Evolutionary conservation across 2,888 invertebrate genomes (phyloP).

Genomic region (Calameuta pallipes): DNA sequence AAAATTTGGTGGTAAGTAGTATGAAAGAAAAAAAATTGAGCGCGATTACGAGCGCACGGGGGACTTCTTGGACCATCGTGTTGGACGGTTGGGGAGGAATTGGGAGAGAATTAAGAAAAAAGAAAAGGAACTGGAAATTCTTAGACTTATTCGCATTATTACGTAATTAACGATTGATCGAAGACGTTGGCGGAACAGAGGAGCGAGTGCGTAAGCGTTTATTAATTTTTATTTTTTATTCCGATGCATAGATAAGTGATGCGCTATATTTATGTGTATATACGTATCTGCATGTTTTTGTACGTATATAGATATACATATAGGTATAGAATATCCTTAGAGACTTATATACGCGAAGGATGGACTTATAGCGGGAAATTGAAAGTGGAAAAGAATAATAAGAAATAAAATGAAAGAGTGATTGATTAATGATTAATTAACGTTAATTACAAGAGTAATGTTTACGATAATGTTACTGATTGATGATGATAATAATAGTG

Average conservation of each 20-base stretch:
- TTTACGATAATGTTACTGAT: neutral
- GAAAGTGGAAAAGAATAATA: constrained; percentile 6
- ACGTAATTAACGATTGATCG: constrained; percentile 22
- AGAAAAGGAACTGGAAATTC: constrained; percentile 13
- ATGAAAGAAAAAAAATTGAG: neutral
- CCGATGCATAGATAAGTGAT: neutral
- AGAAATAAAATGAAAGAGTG: constrained; percentile 16
- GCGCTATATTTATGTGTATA: neutral
- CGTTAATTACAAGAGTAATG: neutral
- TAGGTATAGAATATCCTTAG: constrained; percentile 25
- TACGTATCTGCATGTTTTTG: constrained; percentile 17
- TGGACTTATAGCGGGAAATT: neutral
- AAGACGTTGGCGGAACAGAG: neutral
- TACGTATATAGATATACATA: constrained; percentile 27
- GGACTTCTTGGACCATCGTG: constrained; percentile 31
- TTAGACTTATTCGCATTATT: constrained; percentile 35
- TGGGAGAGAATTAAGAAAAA: neutral
- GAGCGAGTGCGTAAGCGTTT: constrained; percentile 16
- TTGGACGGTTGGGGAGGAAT: constrained; percentile 12
- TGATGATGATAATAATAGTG: constrained; percentile 1
- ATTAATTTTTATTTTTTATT: constrained; percentile 23
- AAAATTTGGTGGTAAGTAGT: neutral
- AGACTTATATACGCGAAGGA: constrained; percentile 3
- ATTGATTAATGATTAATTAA: neutral
- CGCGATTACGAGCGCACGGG: constrained; percentile 10